Evolutionary conservation across 2,888 invertebrate species (phyloP).

Genomic region (Plagiodera versicolora): DNA sequence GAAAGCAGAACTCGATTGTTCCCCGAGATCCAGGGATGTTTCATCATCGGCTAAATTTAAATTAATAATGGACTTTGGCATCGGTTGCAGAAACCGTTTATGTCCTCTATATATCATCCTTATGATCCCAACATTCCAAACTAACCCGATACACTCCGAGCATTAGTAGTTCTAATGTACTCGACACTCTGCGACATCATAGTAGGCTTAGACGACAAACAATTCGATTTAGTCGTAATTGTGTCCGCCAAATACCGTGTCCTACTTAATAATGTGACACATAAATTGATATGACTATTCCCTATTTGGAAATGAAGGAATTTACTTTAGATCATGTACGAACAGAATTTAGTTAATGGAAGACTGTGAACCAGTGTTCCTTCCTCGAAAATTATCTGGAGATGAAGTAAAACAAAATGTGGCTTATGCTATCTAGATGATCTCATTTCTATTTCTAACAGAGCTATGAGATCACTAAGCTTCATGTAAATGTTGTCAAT

Average conservation of each 20-base stretch:
- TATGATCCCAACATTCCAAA: not conserved
- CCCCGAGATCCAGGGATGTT: no score
- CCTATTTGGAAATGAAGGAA: constrained; percentile 47
- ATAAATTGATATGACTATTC: constrained; percentile 55
- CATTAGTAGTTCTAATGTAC: constrained; percentile 53
- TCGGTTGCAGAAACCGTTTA: not conserved
- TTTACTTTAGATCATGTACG: constrained; percentile 50
- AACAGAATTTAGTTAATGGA: constrained; percentile 32
- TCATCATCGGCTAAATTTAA: not conserved
- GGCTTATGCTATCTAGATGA: no score
- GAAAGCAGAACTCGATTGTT: no score
- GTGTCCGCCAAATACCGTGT: constrained; percentile 51
- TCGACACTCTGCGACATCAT: constrained; percentile 33
- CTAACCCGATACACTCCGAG: constrained; percentile 35
- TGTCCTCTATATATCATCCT: not conserved
- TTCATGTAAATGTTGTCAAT: not conserved
- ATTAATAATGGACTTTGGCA: not conserved
- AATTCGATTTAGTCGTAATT: constrained; percentile 54
- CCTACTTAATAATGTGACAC: constrained; percentile 54
- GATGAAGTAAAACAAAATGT: no score
- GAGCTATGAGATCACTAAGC: no score
- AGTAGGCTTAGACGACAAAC: constrained; percentile 51
- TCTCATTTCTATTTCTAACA: no score
- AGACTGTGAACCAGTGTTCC: not conserved
- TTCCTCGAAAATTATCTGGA: no score